Conservation (phyloP, 2,797 vertebrate genomes). For the Aulostomus chinensis region DNA sequence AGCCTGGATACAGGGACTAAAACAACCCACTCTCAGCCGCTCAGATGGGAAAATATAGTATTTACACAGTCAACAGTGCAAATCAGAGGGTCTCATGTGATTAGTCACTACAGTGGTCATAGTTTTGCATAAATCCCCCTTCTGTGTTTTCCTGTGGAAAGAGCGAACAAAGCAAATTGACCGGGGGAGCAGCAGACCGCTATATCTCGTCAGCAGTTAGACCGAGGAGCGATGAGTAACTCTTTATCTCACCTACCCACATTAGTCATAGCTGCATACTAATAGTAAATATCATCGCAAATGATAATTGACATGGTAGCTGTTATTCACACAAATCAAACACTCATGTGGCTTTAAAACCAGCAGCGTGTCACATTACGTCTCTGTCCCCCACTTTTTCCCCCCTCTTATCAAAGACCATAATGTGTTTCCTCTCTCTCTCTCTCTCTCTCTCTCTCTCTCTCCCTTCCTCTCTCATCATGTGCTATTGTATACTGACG, state of each 20-base stretch:
- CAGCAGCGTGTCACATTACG: neutral
- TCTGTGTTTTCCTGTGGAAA: neutral
- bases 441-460: constrained; percentile 14
- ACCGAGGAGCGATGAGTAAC: constrained; percentile 20
- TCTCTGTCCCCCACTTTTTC: neutral
- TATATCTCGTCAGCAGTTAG: constrained; percentile 12
- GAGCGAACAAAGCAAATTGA: constrained; percentile 9
- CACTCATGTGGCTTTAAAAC: no score
- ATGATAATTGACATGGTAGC: no score
- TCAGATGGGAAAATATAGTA: constrained; percentile 35
- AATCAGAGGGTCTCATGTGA: constrained; percentile 10
- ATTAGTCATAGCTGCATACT: neutral
- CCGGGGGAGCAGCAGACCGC: neutral
- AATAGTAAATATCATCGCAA: constrained; percentile 16
- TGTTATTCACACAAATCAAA: no score
- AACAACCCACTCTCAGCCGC: constrained; percentile 50
- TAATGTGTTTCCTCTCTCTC: constrained; percentile 4
- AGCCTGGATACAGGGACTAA: constrained; percentile 20
- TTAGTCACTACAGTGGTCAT: constrained; percentile 19
- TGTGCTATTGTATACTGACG: neutral
- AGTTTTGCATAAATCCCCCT: constrained; percentile 19
- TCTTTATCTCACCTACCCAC: constrained; percentile 15
- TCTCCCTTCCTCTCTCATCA: constrained; percentile 11
- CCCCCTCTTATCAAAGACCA: neutral
- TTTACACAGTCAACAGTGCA: constrained; percentile 25